Percentiles rank a stretch among this genome's conserved stretches.
Evolutionary conservation across 2,797 vertebrate genomes (phyloP).

Genomic region (Spondyliosoma cantharus): DNA sequence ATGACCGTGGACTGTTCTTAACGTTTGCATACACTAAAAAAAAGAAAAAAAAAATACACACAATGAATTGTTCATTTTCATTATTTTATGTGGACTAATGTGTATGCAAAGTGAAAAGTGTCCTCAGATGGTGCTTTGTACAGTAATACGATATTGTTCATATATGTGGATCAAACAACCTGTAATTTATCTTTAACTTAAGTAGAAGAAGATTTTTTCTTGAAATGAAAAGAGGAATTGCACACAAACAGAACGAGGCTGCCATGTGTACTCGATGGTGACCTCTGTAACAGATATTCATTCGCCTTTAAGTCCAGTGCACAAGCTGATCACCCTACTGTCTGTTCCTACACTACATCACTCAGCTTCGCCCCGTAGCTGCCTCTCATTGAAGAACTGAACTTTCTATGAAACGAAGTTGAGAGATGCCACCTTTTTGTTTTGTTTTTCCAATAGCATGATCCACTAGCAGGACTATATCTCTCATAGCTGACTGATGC

Average conservation of each 20-base stretch:
- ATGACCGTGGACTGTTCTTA: constrained; percentile 86
- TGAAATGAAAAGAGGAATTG: constrained; percentile 73
- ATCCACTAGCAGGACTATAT: constrained; percentile 86
- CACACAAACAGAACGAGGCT: constrained; percentile 77
- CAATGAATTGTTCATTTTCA: constrained; percentile 61
- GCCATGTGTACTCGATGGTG: constrained; percentile 65
- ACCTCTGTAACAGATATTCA: constrained; percentile 67
- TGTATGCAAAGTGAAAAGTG: constrained; percentile 80
- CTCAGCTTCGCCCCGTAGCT: constrained; percentile 60
- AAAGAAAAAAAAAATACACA: not conserved
- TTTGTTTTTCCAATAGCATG: constrained; percentile 81
- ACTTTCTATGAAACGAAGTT: constrained; percentile 64
- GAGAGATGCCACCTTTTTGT: constrained; percentile 66
- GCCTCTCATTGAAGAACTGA: constrained; percentile 66
- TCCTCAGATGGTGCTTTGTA: constrained; percentile 88
- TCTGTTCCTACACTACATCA: constrained; percentile 65
- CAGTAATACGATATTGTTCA: constrained; percentile 84
- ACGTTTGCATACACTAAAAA: constrained; percentile 77
- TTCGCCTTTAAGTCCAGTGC: constrained; percentile 85
- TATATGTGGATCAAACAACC: constrained; percentile 82
- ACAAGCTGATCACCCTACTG: constrained; percentile 81
- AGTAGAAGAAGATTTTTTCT: constrained; percentile 66
- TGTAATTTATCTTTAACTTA: constrained; percentile 88
- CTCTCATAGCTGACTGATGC: constrained; percentile 86
- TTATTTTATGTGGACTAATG: constrained; percentile 67